Percentiles rank a stretch among this genome's conserved stretches.
Evolutionary conservation across 1,140 invertebrate genomes (phyloP).

Genomic region (Chionoecetes opilio): DNA sequence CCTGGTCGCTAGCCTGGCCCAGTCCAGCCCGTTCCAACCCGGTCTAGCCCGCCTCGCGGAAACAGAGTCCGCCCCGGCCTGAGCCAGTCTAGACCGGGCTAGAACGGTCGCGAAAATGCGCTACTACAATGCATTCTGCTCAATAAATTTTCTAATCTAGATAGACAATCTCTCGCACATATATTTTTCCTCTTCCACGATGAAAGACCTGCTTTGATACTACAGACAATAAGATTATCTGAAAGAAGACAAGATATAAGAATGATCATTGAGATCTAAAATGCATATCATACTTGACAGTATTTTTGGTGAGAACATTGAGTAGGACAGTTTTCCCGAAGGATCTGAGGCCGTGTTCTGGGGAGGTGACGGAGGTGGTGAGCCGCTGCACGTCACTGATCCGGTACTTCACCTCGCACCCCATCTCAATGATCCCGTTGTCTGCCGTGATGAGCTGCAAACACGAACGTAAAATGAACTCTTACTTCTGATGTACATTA

Average conservation of each 20-base stretch:
- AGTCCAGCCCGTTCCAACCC: no score
- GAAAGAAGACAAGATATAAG: slow-evolving; percentile 44
- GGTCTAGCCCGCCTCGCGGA: no score
- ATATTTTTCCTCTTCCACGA: no score
- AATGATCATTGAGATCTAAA: neutral
- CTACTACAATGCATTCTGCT: no score
- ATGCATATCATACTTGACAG: slow-evolving; percentile 70
- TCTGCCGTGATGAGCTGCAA: slow-evolving; percentile 80
- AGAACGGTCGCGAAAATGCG: no score
- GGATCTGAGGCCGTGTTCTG: slow-evolving; percentile 77
- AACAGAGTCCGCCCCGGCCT: no score
- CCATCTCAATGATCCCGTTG: slow-evolving; percentile 81
- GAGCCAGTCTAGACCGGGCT: no score
- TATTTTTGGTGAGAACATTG: slow-evolving; percentile 80
- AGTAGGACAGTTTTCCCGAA: slow-evolving; percentile 81
- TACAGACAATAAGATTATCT: no score
- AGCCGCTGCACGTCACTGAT: slow-evolving; percentile 80
- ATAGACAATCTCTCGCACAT: no score
- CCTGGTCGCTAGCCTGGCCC: no score
- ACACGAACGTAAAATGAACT: neutral
- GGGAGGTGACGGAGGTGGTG: slow-evolving; percentile 78
- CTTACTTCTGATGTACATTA: neutral
- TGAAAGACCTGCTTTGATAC: no score
- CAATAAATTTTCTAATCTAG: no score
- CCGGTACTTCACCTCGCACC: slow-evolving; percentile 81